These are phyloP conservation scores for Lordiphosa collinella DNA, from an alignment of 1,140 invertebrate species.

Conservation along the genomic window DNA sequence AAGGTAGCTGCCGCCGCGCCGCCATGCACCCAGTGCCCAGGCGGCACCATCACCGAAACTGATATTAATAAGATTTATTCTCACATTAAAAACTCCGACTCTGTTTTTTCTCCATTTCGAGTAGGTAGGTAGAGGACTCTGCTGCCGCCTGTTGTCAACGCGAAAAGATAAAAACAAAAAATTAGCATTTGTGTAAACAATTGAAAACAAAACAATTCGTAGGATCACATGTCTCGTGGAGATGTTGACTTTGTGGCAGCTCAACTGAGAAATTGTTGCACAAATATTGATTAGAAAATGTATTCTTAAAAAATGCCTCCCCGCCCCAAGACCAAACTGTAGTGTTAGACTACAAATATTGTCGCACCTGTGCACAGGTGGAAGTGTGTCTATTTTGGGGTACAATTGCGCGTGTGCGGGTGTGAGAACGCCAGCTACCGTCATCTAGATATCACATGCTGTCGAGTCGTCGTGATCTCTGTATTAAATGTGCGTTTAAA, in stretches of 20 bases:
- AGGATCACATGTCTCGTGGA: constrained; percentile 46
- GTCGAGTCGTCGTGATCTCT: too few species aligned
- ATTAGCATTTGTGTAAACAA: constrained; percentile 54
- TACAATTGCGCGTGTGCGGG: too few species aligned
- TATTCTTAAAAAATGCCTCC: constrained; percentile 38
- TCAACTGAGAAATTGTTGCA: constrained; percentile 28
- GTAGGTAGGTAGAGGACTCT: neutral
- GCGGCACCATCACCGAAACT: neutral
- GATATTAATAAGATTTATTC: constrained; percentile 37
- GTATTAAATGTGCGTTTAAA: too few species aligned
- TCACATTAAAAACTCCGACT: constrained; percentile 26
- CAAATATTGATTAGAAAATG: constrained; percentile 41
- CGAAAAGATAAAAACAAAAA: constrained; percentile 9
- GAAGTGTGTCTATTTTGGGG: too few species aligned
- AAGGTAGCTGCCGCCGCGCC: neutral
- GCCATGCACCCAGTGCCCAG: too few species aligned
- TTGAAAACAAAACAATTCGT: constrained; percentile 19
- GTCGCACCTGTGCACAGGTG: too few species aligned
- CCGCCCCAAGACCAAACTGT: neutral
- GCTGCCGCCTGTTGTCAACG: constrained; percentile 3
- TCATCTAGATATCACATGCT: too few species aligned
- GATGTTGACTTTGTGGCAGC: constrained; percentile 31
- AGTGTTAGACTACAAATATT: too few species aligned
- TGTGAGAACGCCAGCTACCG: too few species aligned
- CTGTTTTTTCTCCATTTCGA: constrained; percentile 1